Evolutionary conservation across 2,888 invertebrate genomes (phyloP).

Genomic region (Lathronympha strigana): DNA sequence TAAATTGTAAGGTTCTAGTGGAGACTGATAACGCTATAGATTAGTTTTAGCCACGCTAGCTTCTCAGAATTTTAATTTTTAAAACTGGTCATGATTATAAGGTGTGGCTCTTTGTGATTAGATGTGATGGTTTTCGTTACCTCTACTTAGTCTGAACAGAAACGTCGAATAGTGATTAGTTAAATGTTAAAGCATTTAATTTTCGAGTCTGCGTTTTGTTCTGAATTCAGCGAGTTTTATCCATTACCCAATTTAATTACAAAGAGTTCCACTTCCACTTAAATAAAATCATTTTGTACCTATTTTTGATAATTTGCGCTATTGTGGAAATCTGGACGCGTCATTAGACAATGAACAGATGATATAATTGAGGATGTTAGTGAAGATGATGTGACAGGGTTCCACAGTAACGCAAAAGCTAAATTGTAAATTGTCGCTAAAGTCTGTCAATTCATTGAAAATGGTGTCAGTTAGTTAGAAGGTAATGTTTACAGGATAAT

Average conservation of each 20-base stretch:
- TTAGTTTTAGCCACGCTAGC: constrained; percentile 84
- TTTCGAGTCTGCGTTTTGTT: constrained; percentile 9
- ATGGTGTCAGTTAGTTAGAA: constrained; percentile 75
- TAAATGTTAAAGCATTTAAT: constrained; percentile 17
- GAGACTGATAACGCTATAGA: constrained; percentile 84
- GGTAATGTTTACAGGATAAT: constrained; percentile 63
- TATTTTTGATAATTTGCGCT: constrained; percentile 74
- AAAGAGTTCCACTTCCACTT: constrained; percentile 45
- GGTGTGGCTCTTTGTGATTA: constrained; percentile 33
- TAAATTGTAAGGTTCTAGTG: constrained; percentile 83
- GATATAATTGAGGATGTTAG: neutral
- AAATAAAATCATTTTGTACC: constrained; percentile 58
- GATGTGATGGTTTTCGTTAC: constrained; percentile 12
- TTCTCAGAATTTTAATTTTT: constrained; percentile 77
- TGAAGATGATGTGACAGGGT: constrained; percentile 46
- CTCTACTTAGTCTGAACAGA: constrained; percentile 11
- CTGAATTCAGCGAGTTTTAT: neutral
- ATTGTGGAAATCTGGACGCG: constrained; percentile 59
- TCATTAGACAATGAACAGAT: neutral
- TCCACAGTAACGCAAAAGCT: constrained; percentile 66
- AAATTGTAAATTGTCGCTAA: constrained; percentile 59
- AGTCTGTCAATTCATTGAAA: constrained; percentile 80
- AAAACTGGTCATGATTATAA: constrained; percentile 68
- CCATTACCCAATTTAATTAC: neutral
- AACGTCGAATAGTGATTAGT: neutral